Percentiles rank a stretch among this genome's conserved stretches.
Evolutionary conservation across 2,888 invertebrate genomes (phyloP).

Genomic region (Exocentrus adspersus): DNA sequence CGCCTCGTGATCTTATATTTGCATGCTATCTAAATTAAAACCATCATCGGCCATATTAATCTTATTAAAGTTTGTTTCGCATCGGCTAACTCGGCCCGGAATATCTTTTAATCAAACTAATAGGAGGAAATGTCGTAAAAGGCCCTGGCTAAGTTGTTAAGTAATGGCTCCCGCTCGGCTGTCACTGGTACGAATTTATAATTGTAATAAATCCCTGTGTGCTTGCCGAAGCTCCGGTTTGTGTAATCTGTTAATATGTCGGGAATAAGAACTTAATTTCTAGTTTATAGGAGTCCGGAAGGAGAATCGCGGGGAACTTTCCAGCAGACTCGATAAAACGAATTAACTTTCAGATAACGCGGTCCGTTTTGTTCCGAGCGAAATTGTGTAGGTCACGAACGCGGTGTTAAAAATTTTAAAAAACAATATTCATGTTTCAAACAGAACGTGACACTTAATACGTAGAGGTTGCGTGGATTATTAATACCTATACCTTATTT

Average conservation of each 20-base stretch:
- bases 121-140: slow-evolving; percentile 22
- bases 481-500: slow-evolving; percentile 12
- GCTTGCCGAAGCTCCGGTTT: neutral
- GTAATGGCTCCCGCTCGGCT: slow-evolving; percentile 7
- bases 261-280: neutral
- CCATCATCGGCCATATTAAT: slow-evolving; percentile 31
- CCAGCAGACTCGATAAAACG: too few species aligned
- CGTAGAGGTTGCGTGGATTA: slow-evolving; percentile 18
- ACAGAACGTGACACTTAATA: slow-evolving; percentile 20
- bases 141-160: slow-evolving; percentile 9
- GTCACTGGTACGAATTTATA: slow-evolving; percentile 5
- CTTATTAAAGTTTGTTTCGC: slow-evolving; percentile 28
- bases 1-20: slow-evolving; percentile 30
- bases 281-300: neutral
- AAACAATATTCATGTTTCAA: slow-evolving; percentile 12
- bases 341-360: too few species aligned
- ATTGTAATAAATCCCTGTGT: slow-evolving; percentile 6
- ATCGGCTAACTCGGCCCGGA: slow-evolving; percentile 17
- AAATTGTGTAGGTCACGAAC: slow-evolving; percentile 8
- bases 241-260: neutral
- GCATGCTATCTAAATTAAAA: slow-evolving; percentile 37
- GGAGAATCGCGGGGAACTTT: too few species aligned
- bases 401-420: slow-evolving; percentile 18
- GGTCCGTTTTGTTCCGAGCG: too few species aligned
- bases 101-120: slow-evolving; percentile 28